Percentiles rank a stretch among this genome's conserved stretches.
Evolutionary conservation across 2,888 invertebrate species (phyloP).

Genomic region (Ligdia adustata): DNA sequence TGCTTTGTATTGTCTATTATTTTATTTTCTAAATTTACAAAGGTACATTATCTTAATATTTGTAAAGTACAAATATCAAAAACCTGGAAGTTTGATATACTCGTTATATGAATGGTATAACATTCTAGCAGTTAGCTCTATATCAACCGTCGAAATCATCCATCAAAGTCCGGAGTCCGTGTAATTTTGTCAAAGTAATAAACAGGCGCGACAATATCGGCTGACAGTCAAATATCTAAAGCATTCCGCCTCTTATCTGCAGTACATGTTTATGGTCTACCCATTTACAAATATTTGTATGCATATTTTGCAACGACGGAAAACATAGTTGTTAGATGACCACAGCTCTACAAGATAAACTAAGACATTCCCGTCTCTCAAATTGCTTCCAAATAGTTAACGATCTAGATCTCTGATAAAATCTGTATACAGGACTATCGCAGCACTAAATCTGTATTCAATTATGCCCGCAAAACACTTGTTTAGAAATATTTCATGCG

Average conservation of each 20-base stretch:
- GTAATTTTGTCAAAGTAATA: constrained; percentile 8
- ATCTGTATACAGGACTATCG: constrained; percentile 57
- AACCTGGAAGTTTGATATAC: too few relatives aligned
- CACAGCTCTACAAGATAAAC: constrained; percentile 50
- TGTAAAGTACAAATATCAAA: too few relatives aligned
- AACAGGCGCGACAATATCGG: constrained; percentile 13
- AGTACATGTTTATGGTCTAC: constrained; percentile 55
- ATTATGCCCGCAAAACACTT: constrained; percentile 57
- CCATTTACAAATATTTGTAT: constrained; percentile 66
- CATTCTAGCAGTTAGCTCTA: too few relatives aligned
- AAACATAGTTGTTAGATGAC: constrained; percentile 49
- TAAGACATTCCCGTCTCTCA: constrained; percentile 55
- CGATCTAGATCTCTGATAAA: constrained; percentile 57
- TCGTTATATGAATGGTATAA: too few relatives aligned
- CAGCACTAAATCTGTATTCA: constrained; percentile 53
- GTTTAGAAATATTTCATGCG: constrained; percentile 59
- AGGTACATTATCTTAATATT: too few relatives aligned
- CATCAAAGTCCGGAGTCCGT: constrained; percentile 2
- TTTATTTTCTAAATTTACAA: too few relatives aligned
- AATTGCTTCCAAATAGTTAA: constrained; percentile 66
- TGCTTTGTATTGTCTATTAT: too few relatives aligned
- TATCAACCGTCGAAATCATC: too few relatives aligned
- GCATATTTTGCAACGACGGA: constrained; percentile 59
- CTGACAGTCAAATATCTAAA: constrained; percentile 47
- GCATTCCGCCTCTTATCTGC: constrained; percentile 47